phyloP scores from a whole-genome alignment of 2,113 vertebrate species.

The Rana temporaria region DNA sequence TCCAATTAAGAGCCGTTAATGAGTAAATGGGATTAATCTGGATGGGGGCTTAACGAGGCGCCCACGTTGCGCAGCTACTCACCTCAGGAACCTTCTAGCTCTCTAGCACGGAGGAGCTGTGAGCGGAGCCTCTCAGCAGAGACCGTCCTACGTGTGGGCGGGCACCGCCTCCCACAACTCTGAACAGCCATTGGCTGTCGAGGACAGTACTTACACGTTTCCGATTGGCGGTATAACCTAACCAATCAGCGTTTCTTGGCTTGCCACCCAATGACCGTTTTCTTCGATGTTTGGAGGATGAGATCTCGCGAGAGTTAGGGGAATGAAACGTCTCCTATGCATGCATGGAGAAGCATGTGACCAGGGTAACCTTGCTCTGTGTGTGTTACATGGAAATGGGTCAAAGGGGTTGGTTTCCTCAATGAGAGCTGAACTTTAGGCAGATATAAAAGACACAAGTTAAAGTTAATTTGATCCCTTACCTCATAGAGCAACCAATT shows the following conservation, averaged over 20 bases:
- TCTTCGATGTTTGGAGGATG: neutral
- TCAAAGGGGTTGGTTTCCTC: neutral
- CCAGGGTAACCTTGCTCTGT: slow-evolving; percentile 12
- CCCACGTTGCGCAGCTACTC: slow-evolving; percentile 14
- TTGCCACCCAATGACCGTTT: neutral
- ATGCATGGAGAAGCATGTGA: neutral
- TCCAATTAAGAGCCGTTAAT: neutral
- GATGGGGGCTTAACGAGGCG: neutral
- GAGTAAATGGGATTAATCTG: neutral
- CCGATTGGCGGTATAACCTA: neutral
- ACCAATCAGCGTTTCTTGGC: neutral
- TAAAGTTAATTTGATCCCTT: too few species aligned
- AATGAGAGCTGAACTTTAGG: too few species aligned
- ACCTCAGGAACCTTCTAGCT: slow-evolving; percentile 53
- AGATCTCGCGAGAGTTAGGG: neutral
- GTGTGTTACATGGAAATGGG: neutral
- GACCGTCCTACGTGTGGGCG: slow-evolving; percentile 41
- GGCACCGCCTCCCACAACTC: slow-evolving; percentile 25
- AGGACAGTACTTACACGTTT: neutral
- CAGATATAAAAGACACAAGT: too few species aligned
- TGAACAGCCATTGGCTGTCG: neutral
- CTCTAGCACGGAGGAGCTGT: slow-evolving; percentile 42
- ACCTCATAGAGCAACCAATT: too few species aligned
- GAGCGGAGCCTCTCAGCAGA: slow-evolving; percentile 34
- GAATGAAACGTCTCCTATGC: neutral